Evolutionary conservation across 2,797 vertebrate genomes (phyloP).

Genomic region (Sebastes kiyomatsui): DNA sequence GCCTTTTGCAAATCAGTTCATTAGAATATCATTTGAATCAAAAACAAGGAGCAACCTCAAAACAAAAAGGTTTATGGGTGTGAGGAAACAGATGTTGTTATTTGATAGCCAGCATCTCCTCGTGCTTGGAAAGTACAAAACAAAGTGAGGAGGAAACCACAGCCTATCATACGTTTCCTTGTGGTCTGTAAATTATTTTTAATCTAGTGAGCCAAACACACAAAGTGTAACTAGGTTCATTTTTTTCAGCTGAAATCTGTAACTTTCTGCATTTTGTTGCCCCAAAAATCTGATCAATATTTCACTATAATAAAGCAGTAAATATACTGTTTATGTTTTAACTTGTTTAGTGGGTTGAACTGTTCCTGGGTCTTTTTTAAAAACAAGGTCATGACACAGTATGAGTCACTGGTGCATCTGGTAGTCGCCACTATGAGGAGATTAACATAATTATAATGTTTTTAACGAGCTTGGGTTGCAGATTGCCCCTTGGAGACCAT

Average conservation of each 20-base stretch:
- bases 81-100: not conserved
- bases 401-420: conserved; percentile 39
- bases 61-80: not conserved
- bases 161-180: not conserved
- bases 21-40: not conserved
- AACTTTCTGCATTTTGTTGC: not conserved
- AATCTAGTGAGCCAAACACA: not conserved
- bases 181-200: not conserved
- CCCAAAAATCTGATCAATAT: not conserved
- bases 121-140: not conserved
- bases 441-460: conserved; percentile 61
- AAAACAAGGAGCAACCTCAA: not conserved
- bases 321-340: not conserved
- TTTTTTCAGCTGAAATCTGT: not conserved
- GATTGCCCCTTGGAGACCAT: not conserved
- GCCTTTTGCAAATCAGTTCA: not conserved
- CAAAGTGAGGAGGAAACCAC: not conserved
- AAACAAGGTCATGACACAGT: conserved; percentile 46
- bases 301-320: not conserved
- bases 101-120: not conserved
- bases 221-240: not conserved
- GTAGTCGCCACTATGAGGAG: conserved; percentile 13
- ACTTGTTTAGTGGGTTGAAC: not conserved
- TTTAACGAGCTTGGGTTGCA: conserved; percentile 13
- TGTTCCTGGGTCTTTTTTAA: not conserved